These are phyloP conservation scores for Addax nasomaculatus DNA, from an alignment of 2,113 vertebrate species.

Conservation along the genomic window DNA sequence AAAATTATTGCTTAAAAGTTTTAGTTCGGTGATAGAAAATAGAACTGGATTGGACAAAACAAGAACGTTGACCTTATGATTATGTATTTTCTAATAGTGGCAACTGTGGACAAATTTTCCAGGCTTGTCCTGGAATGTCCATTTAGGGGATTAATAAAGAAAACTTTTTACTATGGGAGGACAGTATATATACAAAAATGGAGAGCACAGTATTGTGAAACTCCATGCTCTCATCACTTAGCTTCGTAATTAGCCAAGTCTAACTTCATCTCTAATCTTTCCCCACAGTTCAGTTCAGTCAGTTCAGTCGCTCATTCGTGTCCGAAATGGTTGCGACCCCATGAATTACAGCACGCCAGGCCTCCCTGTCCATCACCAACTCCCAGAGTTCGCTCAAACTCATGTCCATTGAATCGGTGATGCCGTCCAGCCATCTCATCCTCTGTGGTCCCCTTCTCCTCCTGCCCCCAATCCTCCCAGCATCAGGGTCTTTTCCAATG, in stretches of 20 bases:
- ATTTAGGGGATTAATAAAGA: neutral
- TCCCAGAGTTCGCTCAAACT: no score
- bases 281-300: no score
- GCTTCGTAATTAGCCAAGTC: neutral
- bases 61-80: neutral
- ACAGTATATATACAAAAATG: neutral
- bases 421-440: no score
- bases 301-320: no score
- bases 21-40: neutral
- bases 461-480: no score
- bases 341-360: no score
- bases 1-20: neutral
- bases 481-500: no score
- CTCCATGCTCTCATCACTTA: neutral
- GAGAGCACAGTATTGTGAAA: neutral
- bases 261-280: neutral
- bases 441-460: no score
- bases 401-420: no score
- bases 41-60: neutral
- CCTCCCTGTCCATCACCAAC: no score
- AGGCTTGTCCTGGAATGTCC: neutral
- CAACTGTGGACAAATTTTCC: neutral
- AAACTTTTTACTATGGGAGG: neutral
- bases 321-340: accelerated
- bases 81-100: neutral